A percentile compares a stretch with the other conserved stretches of the same genome.
phyloP scores from a whole-genome alignment of 2,797 vertebrate genomes.

The Microhierax caerulescens region DNA sequence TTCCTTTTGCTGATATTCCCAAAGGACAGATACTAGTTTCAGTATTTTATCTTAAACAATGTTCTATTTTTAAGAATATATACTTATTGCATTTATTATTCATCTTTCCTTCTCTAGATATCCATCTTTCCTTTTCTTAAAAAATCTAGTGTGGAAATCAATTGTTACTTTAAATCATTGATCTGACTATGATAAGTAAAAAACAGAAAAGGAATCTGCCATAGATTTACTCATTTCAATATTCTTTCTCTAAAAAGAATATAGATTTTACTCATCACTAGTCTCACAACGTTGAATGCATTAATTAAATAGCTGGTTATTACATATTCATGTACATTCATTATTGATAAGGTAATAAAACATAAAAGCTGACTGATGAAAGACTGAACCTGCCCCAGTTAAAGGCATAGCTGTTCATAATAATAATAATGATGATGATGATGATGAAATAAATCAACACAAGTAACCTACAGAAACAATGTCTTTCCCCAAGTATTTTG shows the following conservation, averaged over 20 bases:
- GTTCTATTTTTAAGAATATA: neutral
- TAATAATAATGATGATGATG: neutral
- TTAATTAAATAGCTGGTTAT: slow-evolving; percentile 58
- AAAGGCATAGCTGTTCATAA: slow-evolving; percentile 12
- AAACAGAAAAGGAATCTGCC: neutral
- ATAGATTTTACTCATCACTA: neutral
- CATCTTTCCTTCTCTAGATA: neutral
- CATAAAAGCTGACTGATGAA: slow-evolving; percentile 48
- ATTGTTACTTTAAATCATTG: neutral
- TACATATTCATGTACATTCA: slow-evolving; percentile 61
- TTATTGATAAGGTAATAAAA: slow-evolving; percentile 64
- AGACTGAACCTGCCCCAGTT: slow-evolving; percentile 34
- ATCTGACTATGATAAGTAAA: neutral
- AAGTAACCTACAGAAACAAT: neutral
- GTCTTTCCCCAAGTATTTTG: neutral
- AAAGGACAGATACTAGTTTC: neutral
- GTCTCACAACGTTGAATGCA: slow-evolving; percentile 9
- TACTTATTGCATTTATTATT: neutral
- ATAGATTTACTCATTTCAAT: neutral
- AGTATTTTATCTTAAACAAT: neutral
- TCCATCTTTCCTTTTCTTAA: neutral
- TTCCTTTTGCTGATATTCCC: neutral
- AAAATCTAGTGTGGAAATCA: neutral
- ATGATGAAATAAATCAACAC: neutral
- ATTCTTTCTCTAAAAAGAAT: neutral